These are phyloP conservation scores for Urechis unicinctus DNA, from an alignment of 2,888 invertebrate species.

Conservation along the genomic window DNA sequence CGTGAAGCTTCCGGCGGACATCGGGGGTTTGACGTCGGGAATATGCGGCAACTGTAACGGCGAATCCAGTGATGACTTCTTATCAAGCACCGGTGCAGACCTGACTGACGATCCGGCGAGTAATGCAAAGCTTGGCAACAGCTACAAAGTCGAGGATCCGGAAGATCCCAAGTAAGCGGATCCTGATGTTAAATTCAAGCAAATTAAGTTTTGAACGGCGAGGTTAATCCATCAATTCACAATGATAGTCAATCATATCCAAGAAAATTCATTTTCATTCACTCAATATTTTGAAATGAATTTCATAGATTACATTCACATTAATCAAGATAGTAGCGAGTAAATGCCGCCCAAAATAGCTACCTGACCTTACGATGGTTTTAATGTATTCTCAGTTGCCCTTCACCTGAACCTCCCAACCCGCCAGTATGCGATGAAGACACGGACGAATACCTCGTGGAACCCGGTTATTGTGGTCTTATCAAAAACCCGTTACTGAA, in stretches of 20 bases:
- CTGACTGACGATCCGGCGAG: neutral
- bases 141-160: slow-evolving; percentile 5
- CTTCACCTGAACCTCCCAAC: neutral
- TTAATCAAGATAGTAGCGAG: neutral
- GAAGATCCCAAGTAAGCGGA: neutral
- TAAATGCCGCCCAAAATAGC: too few relatives aligned
- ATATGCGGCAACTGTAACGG: slow-evolving; percentile 3
- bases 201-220: too few relatives aligned
- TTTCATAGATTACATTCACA: neutral
- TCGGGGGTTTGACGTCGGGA: neutral
- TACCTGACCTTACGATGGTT: neutral
- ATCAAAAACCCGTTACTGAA: too few relatives aligned
- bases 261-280: too few relatives aligned
- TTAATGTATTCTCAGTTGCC: neutral
- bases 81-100: neutral
- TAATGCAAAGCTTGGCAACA: slow-evolving; percentile 1
- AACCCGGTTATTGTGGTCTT: too few relatives aligned
- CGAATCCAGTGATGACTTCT: neutral
- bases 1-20: slow-evolving; percentile 2
- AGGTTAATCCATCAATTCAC: too few relatives aligned
- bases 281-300: neutral
- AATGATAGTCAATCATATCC: too few relatives aligned
- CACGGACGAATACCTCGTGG: too few relatives aligned
- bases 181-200: neutral
- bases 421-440: too few relatives aligned